Percentiles rank a stretch among this genome's conserved stretches.
Evolutionary conservation across 2,888 invertebrate species (phyloP).

Genomic region (Maniola hyperantus): DNA sequence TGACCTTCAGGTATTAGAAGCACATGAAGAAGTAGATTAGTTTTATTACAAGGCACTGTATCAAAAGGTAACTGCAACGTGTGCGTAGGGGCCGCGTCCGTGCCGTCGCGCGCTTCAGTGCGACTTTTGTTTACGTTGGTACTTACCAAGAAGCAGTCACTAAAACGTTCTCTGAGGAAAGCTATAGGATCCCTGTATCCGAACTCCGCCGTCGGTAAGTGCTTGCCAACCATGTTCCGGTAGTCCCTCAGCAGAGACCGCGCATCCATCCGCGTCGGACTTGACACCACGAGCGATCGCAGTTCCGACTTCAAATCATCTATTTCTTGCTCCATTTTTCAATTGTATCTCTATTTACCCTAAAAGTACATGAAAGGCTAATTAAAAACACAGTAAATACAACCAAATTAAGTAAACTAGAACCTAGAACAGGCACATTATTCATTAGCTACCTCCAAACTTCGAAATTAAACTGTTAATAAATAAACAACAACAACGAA

Average conservation of each 20-base stretch:
- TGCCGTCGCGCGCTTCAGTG: no score
- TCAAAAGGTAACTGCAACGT: no score
- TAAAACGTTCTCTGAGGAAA: slow-evolving; percentile 63
- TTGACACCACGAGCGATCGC: slow-evolving; percentile 70
- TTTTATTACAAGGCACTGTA: no score
- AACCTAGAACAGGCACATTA: no score
- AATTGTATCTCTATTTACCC: neutral
- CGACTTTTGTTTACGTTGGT: neutral
- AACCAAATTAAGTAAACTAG: no score
- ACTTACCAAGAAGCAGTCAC: slow-evolving; percentile 68
- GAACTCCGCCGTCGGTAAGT: slow-evolving; percentile 55
- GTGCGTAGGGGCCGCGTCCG: no score
- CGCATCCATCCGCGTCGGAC: slow-evolving; percentile 62
- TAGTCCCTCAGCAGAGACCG: slow-evolving; percentile 64
- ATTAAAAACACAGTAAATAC: neutral
- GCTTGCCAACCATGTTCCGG: slow-evolving; percentile 58
- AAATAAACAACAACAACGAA: no score
- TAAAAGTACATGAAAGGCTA: neutral
- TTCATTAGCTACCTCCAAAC: no score
- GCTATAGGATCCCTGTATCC: slow-evolving; percentile 59
- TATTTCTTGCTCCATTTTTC: slow-evolving; percentile 60
- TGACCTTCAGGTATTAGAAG: no score
- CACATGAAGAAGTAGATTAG: no score
- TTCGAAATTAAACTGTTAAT: no score
- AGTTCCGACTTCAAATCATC: slow-evolving; percentile 59